Evolutionary conservation across 1,140 invertebrate species (phyloP).

Genomic region (Pristionchus pacificus): DNA sequence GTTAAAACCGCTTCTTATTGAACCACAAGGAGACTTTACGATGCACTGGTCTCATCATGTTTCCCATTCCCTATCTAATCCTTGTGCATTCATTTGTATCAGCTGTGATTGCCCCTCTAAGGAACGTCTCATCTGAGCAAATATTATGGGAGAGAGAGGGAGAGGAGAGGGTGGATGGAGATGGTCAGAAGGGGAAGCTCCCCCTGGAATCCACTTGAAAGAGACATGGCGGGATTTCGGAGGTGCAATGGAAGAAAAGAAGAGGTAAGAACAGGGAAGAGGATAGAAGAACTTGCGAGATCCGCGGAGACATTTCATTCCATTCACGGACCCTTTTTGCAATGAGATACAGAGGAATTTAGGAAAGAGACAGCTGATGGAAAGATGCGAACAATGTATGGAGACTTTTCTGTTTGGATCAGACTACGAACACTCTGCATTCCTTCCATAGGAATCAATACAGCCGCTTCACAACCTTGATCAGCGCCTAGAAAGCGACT

Average conservation of each 20-base stretch:
- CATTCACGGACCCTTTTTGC: neutral
- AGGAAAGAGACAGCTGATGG: neutral
- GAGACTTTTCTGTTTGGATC: too few relatives aligned
- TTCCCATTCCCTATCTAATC: constrained; percentile 18
- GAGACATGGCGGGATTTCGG: too few relatives aligned
- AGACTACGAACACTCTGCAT: too few relatives aligned
- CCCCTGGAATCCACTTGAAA: too few relatives aligned
- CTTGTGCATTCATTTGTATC: neutral
- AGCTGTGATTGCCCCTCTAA: neutral
- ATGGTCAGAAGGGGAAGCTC: too few relatives aligned
- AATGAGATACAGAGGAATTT: neutral
- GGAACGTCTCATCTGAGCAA: neutral
- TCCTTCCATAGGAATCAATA: too few relatives aligned
- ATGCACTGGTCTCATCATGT: constrained; percentile 18
- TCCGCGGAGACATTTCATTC: constrained; percentile 11
- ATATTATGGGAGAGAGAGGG: constrained; percentile 5
- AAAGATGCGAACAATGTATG: too few relatives aligned
- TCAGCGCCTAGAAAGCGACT: too few relatives aligned
- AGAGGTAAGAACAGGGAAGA: neutral
- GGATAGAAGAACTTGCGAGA: constrained; percentile 4
- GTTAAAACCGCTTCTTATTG: neutral
- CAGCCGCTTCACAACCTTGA: too few relatives aligned
- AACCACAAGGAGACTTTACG: constrained; percentile 2
- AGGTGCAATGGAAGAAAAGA: constrained; percentile 6
- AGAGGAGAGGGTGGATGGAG: constrained; percentile 9